These are phyloP conservation scores for Sarcophaga subvicina DNA, from an alignment of 2,888 invertebrate species.

Conservation along the genomic window DNA sequence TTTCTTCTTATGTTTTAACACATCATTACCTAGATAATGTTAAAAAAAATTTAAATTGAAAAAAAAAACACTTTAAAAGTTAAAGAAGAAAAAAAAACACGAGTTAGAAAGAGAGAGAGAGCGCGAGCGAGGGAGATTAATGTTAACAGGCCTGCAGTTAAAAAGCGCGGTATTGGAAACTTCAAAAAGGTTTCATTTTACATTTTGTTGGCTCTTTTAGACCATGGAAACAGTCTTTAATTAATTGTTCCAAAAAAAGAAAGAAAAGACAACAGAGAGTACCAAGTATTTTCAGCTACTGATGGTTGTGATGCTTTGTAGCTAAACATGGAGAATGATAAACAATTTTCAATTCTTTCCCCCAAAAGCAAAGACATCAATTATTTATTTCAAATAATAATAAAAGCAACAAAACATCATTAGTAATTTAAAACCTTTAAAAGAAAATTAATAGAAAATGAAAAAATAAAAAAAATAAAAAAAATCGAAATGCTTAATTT, in stretches of 20 bases:
- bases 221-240: constrained; percentile 55
- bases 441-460: constrained; percentile 9
- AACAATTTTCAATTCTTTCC: constrained; percentile 44
- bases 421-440: constrained; percentile 24
- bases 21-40: constrained; percentile 61
- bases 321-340: constrained; percentile 53
- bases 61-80: background rate
- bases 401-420: constrained; percentile 9
- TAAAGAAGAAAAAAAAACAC: background rate
- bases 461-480: background rate
- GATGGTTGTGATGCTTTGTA: constrained; percentile 38
- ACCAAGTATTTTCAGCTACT: constrained; percentile 64
- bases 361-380: constrained; percentile 46
- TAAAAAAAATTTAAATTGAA: constrained; percentile 5
- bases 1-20: constrained; percentile 44
- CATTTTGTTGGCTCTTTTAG: background rate
- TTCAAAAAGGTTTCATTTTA: constrained; percentile 57
- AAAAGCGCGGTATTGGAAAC: constrained; percentile 46
- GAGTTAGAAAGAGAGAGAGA: background rate
- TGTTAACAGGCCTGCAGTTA: constrained; percentile 40
- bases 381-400: constrained; percentile 23
- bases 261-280: constrained; percentile 14
- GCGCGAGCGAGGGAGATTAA: constrained; percentile 11
- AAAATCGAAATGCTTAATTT: background rate
- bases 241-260: constrained; percentile 55